phyloP scores from a whole-genome alignment of 2,888 invertebrate genomes.

The Lutraria lutraria region DNA sequence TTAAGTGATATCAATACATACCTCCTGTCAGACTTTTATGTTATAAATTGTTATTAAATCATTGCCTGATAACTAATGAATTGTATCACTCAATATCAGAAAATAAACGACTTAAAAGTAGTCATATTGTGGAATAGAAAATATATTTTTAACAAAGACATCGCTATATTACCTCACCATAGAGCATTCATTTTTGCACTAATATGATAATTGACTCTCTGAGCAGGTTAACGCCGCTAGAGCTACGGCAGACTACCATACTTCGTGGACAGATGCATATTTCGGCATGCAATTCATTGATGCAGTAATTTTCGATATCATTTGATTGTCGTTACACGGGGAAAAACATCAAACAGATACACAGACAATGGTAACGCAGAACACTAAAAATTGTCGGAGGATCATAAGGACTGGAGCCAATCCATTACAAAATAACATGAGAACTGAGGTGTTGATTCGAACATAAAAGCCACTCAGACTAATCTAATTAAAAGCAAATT shows the following conservation, averaged over 20 bases:
- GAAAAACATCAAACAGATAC: slow-evolving; percentile 27
- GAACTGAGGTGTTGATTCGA: slow-evolving; percentile 61
- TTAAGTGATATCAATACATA: too few relatives aligned
- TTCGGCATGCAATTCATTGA: slow-evolving; percentile 8
- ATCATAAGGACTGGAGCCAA: slow-evolving; percentile 16
- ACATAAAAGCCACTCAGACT: slow-evolving; percentile 67
- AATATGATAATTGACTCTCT: not conserved
- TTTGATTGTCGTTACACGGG: slow-evolving; percentile 23
- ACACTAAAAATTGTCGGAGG: slow-evolving; percentile 10
- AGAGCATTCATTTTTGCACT: not conserved
- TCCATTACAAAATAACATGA: slow-evolving; percentile 63
- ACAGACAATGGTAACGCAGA: slow-evolving; percentile 6
- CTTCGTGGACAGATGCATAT: slow-evolving; percentile 7
- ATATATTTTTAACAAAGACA: not conserved
- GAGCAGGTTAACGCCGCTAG: not conserved
- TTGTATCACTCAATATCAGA: not conserved
- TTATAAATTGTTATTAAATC: too few relatives aligned
- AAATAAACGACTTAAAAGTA: not conserved
- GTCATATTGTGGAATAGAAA: not conserved
- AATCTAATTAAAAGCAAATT: slow-evolving; percentile 72
- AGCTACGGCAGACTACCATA: not conserved
- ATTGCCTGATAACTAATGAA: too few relatives aligned
- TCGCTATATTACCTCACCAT: not conserved
- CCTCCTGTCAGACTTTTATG: too few relatives aligned
- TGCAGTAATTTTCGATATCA: slow-evolving; percentile 21